Conservation (phyloP, 2,797 vertebrate species). For the Glyptemys insculpta region DNA sequence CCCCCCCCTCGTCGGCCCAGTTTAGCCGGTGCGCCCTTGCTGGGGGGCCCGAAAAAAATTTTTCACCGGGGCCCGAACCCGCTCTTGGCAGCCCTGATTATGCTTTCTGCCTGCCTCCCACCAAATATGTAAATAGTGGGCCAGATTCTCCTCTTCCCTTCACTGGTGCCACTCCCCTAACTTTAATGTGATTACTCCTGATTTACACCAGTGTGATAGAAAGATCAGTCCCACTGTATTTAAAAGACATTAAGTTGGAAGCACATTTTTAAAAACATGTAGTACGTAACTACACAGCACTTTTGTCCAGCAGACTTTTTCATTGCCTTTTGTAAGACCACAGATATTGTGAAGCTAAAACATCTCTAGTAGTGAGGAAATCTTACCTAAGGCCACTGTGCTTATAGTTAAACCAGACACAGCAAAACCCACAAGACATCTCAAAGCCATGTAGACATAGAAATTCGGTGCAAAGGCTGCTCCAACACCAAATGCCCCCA, state of each 20-base stretch:
- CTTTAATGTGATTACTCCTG: too few species aligned
- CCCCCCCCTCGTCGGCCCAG: too few species aligned
- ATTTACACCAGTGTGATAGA: not conserved
- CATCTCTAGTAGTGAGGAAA: not conserved
- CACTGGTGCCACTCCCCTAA: too few species aligned
- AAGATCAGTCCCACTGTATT: not conserved
- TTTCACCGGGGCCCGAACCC: too few species aligned
- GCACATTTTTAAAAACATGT: not conserved
- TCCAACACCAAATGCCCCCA: conserved; percentile 81
- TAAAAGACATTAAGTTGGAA: not conserved
- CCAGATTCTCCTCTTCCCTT: too few species aligned
- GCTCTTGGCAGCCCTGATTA: too few species aligned
- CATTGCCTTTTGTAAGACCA: not conserved
- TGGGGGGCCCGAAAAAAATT: too few species aligned
- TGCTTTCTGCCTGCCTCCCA: too few species aligned
- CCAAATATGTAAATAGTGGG: too few species aligned
- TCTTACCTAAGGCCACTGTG: conserved; percentile 84
- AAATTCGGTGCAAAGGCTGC: conserved; percentile 86
- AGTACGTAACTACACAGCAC: fast-evolving
- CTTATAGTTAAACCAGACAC: conserved; percentile 85
- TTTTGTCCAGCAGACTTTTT: not conserved
- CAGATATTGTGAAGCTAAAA: not conserved
- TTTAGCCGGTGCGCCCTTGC: too few species aligned
- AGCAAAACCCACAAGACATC: conserved; percentile 84
- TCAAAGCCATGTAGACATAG: conserved; percentile 85